phyloP scores from a whole-genome alignment of 2,113 vertebrate species.

The Acanthisitta chloris region DNA sequence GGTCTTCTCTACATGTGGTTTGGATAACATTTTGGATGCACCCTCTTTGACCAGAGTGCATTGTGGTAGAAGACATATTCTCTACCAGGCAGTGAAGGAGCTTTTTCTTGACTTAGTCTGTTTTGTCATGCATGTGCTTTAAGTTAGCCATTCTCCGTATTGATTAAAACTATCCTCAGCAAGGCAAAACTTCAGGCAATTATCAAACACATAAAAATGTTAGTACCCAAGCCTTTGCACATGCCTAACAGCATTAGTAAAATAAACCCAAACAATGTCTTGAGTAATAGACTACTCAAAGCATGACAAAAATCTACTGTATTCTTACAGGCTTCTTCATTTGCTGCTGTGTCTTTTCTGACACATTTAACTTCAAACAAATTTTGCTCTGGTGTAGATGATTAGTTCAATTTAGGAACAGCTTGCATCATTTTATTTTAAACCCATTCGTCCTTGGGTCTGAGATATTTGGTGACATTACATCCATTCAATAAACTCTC shows the following conservation, averaged over 20 bases:
- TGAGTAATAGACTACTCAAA: neutral
- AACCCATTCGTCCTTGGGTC: neutral
- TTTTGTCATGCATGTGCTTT: neutral
- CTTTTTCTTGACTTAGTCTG: neutral
- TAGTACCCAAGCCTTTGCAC: neutral
- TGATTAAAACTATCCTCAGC: neutral
- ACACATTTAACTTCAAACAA: neutral
- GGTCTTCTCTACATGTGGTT: neutral
- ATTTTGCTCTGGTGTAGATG: neutral
- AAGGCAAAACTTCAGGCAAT: neutral
- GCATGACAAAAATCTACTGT: neutral
- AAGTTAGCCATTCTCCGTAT: neutral
- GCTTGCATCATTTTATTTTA: constrained; percentile 12
- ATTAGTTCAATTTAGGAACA: neutral
- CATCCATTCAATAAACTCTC: neutral
- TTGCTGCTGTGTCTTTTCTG: neutral
- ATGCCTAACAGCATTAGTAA: neutral
- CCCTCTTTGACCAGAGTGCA: neutral
- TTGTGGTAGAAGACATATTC: neutral
- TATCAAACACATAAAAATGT: neutral
- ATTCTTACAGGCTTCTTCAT: neutral
- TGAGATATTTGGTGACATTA: neutral
- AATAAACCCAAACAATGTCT: neutral
- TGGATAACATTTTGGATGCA: neutral
- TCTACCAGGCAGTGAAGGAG: neutral